Evolutionary conservation across 92 coral and sea anemone genomes (phyloP).

Genomic region (Actinernus sp.): DNA sequence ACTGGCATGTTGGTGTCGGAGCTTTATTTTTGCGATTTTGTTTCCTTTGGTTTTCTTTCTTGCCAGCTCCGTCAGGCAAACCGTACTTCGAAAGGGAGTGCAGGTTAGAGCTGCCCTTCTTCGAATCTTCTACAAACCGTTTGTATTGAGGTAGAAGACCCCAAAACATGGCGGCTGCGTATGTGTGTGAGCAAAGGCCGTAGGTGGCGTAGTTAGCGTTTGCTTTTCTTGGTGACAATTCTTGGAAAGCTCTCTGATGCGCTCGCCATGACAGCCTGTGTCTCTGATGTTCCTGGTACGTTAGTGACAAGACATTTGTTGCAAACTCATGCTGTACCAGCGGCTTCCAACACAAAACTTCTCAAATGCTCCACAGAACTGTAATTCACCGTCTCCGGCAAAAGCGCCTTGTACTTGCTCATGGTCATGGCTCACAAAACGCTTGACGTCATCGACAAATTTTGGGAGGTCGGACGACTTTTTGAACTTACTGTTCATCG

Average conservation of each 20-base stretch:
- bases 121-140: neutral
- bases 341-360: constrained; percentile 4
- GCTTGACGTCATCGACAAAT: constrained; percentile 2
- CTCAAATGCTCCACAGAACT: constrained; percentile 2
- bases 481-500: constrained; percentile 13
- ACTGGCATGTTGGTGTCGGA: no score
- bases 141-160: neutral
- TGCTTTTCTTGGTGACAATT: neutral
- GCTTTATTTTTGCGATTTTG: no score
- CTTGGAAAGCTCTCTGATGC: constrained; percentile 1
- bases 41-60: constrained; percentile 11
- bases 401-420: neutral
- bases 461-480: constrained; percentile 7
- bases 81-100: neutral
- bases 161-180: constrained; percentile 23
- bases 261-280: constrained; percentile 9
- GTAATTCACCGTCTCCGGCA: constrained; percentile 16
- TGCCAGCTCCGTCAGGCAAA: constrained; percentile 16
- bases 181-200: constrained; percentile 9
- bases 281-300: neutral
- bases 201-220: no score
- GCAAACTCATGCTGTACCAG: constrained; percentile 12
- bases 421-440: constrained; percentile 4
- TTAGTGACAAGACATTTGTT: constrained; percentile 18
- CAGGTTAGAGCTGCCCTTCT: constrained; percentile 1